Conservation (phyloP, 2,888 invertebrate species). For the Drosophila neonasuta region DNA sequence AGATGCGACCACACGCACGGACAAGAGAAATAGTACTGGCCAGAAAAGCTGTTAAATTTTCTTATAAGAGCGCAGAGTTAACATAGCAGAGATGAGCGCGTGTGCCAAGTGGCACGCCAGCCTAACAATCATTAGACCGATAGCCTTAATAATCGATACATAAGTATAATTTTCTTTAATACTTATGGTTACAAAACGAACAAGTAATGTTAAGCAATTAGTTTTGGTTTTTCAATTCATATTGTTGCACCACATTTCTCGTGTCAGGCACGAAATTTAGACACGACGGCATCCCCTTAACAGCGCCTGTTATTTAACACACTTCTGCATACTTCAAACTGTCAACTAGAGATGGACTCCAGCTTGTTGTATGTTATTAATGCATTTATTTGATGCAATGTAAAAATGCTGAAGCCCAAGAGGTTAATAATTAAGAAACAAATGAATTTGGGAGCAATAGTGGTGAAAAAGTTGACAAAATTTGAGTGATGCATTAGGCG, state of each 20-base stretch:
- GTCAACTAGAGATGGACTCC: slow-evolving; percentile 33
- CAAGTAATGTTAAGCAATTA: not conserved
- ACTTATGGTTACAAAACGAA: not conserved
- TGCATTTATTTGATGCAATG: not conserved
- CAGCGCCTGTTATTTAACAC: slow-evolving; percentile 22
- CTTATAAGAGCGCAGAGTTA: slow-evolving; percentile 50
- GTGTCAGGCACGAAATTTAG: not conserved
- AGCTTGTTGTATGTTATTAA: not conserved
- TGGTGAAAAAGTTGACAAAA: not conserved
- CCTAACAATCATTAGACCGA: not conserved
- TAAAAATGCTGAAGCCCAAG: not conserved
- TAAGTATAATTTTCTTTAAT: not conserved
- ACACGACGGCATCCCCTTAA: slow-evolving; percentile 35
- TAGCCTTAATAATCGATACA: not conserved
- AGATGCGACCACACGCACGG: slow-evolving; percentile 48
- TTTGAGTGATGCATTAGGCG: not conserved
- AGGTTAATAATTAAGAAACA: not conserved
- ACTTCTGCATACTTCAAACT: slow-evolving; percentile 8
- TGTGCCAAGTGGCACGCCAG: slow-evolving; percentile 26
- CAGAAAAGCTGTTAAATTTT: slow-evolving; percentile 48
- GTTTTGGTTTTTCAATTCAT: not conserved
- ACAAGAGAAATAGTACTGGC: slow-evolving; percentile 52
- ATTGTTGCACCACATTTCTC: not conserved
- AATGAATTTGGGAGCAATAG: not conserved
- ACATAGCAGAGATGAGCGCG: slow-evolving; percentile 39